Percentiles rank a stretch among this genome's conserved stretches.
phyloP scores from a whole-genome alignment of 2,113 vertebrate genomes.

The Sinocyclocheilus rhinocerous region DNA sequence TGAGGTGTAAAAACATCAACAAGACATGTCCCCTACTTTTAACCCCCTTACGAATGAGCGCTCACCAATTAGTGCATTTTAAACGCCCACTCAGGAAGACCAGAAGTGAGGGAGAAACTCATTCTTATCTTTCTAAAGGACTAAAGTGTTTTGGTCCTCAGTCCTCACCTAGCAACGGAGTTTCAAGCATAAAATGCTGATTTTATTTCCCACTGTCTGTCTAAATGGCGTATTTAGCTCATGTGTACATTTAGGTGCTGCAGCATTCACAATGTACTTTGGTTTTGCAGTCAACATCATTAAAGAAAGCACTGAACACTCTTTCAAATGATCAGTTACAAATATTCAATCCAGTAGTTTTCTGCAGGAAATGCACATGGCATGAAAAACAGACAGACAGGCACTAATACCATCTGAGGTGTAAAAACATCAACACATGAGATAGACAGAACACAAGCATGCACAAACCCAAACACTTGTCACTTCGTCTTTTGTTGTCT shows the following conservation, averaged over 20 bases:
- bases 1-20: background rate
- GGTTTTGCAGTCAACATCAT: background rate
- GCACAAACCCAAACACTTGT: background rate
- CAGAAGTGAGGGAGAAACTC: conserved; percentile 44
- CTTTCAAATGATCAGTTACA: background rate
- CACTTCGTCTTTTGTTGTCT: conserved; percentile 34
- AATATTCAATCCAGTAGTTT: background rate
- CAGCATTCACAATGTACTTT: background rate
- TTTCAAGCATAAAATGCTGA: conserved; percentile 62
- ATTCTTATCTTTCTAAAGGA: conserved; percentile 49
- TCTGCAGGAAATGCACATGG: background rate
- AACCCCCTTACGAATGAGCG: conserved; percentile 43
- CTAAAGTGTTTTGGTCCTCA: conserved; percentile 56
- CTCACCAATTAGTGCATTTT: conserved; percentile 60
- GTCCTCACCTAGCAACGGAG: conserved; percentile 67
- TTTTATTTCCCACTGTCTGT: conserved; percentile 60
- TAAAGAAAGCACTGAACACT: background rate
- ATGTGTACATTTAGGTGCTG: conserved; percentile 36
- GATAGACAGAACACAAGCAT: background rate
- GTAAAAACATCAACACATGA: background rate
- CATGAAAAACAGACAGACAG: background rate
- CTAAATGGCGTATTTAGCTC: conserved; percentile 61
- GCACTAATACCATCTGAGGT: background rate
- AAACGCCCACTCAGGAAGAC: conserved; percentile 63
- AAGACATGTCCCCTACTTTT: conserved; percentile 36